Base-by-base conservation (phyloP, 2,888 invertebrate genomes). In the Drosophila bunnanda region DNA sequence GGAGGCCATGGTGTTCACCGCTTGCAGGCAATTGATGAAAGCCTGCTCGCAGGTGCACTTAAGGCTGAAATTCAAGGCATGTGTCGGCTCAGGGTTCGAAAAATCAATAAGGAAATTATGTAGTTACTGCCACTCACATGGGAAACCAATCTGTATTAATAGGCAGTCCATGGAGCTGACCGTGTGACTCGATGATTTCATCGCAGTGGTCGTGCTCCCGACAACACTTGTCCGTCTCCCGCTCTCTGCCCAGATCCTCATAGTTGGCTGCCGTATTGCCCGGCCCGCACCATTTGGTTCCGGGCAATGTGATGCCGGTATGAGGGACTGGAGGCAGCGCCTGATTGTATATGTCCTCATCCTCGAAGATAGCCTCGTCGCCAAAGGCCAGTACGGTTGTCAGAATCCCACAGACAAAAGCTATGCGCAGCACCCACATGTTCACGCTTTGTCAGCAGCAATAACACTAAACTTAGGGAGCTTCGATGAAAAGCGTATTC, bases 241-340 rank as follows among this genome's bases (percentile, higher is more conserved):
- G 94, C 91, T 97, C 96, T 32, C 95, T 95, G 0, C 98, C 98
- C 36, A 98, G 94, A 85, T 97, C 96, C 48, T 96, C 95, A 91
- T 96, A 96, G 80, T 95, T 94, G 28, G 94, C 94, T 0, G 97
- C 97, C 0, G 96, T 95, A 90, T 95, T 95, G 1, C 98, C 98
- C 78, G 96, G 96, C 20, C 98, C 98, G 92, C 98, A 98, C 98
- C 98, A 98, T 90, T 97, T 96, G 0, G 98, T 98, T 12, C 98
- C 98, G 0, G 97, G 92, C 15, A 80, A 89, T 4, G 91, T 92
- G 25, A 91, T 79, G 4, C 91, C 91, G 0, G 88, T 84, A 12
- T 82, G 77, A 0, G 82, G 76, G n/a, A 86, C 75, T 7, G 91
- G 84, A 2, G 91, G 91, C 52, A 91, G 59, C 0, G 91, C 91